Conservation (phyloP, 1,140 invertebrate genomes). For the Lepidurus arcticus region DNA sequence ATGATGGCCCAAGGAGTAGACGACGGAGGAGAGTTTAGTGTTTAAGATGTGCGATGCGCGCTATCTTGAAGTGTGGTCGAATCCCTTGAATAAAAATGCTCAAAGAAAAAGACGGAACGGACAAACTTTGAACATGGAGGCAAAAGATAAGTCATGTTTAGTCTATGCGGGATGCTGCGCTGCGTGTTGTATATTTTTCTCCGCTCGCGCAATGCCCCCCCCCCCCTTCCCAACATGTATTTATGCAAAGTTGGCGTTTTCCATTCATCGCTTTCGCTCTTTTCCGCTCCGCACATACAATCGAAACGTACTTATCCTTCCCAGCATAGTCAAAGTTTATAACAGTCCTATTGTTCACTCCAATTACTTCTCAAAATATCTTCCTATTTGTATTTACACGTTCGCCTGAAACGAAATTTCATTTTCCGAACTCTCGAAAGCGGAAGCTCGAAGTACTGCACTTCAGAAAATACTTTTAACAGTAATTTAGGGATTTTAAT, state of each 20-base stretch:
- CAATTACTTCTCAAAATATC: no score
- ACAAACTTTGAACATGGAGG: neutral
- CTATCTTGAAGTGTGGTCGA: no score
- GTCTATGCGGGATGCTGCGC: conserved; percentile 3
- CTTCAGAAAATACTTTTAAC: no score
- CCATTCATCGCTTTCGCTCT: conserved; percentile 10
- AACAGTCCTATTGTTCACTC: neutral
- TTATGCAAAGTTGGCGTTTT: conserved; percentile 2
- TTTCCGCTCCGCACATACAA: neutral
- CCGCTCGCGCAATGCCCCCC: neutral
- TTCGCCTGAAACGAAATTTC: no score
- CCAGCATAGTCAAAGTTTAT: neutral
- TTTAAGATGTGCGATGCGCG: no score
- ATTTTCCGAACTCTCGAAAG: no score
- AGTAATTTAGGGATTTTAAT: no score
- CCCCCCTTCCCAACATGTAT: conserved; percentile 12
- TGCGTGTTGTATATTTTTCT: neutral
- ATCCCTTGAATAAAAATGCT: no score
- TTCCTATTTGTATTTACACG: no score
- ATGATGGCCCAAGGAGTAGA: no score
- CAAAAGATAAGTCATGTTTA: neutral
- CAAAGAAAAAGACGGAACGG: neutral
- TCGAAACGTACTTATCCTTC: neutral
- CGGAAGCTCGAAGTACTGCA: no score
- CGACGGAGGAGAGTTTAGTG: no score